phyloP scores from a whole-genome alignment of 1,140 invertebrate genomes.

The Hylaeus anthracinus region DNA sequence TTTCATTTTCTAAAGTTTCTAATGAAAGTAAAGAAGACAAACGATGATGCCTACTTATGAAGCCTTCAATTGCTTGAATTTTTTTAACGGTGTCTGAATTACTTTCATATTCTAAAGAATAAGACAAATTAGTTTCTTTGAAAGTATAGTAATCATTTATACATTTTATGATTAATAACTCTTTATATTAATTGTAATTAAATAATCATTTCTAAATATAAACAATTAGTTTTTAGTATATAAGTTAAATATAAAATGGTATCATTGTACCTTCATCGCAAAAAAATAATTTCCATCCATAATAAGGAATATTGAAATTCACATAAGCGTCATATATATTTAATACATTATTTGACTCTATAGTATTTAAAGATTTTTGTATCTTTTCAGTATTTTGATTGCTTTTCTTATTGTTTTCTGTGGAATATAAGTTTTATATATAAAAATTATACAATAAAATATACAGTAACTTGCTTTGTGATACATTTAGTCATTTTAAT shows the following conservation, averaged over 20 bases:
- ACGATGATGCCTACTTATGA: slow-evolving; percentile 79
- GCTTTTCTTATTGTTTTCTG: slow-evolving; percentile 4
- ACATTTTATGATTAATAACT: slow-evolving; percentile 17
- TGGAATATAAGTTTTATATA: not conserved
- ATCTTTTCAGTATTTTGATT: not conserved
- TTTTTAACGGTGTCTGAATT: slow-evolving; percentile 78
- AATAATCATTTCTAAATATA: too few species aligned
- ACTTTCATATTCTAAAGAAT: slow-evolving; percentile 81
- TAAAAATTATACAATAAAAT: not conserved
- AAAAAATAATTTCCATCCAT: slow-evolving; percentile 87
- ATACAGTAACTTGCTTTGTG: too few species aligned
- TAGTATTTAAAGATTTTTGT: slow-evolving; percentile 6
- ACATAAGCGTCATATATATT: slow-evolving; percentile 24
- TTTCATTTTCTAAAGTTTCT: slow-evolving; percentile 84
- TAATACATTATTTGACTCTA: slow-evolving; percentile 14
- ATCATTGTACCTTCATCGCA: slow-evolving; percentile 82
- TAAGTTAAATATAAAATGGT: slow-evolving; percentile 8
- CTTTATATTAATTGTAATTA: slow-evolving; percentile 9
- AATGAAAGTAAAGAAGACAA: slow-evolving; percentile 79
- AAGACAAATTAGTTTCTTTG: slow-evolving; percentile 54
- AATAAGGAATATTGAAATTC: slow-evolving; percentile 77
- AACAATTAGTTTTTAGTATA: slow-evolving; percentile 10
- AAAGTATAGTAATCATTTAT: slow-evolving; percentile 21
- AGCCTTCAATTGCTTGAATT: slow-evolving; percentile 81
- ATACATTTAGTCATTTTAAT: not conserved